These are phyloP conservation scores for Alsophila aescularia DNA, from an alignment of 2,888 invertebrate species.

Conservation along the genomic window DNA sequence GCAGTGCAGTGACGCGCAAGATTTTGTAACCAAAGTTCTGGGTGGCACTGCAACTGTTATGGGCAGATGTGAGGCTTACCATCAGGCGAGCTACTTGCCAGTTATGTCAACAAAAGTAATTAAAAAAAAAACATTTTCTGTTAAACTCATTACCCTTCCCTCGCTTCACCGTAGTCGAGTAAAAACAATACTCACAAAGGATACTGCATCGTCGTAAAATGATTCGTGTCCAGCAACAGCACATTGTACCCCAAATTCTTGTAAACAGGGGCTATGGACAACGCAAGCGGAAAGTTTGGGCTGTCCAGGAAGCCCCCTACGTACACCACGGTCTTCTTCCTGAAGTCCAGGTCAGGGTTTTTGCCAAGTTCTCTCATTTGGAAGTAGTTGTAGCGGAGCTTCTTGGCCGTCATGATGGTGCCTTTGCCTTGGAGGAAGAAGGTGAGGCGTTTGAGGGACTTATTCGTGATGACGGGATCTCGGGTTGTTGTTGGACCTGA, in stretches of 20 bases:
- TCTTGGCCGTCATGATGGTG: slow-evolving; percentile 28
- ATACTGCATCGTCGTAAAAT: slow-evolving; percentile 60
- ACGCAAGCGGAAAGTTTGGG: slow-evolving; percentile 47
- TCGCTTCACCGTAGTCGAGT: background rate
- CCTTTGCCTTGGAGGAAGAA: slow-evolving; percentile 50
- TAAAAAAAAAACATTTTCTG: too few species aligned
- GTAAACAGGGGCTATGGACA: slow-evolving; percentile 46
- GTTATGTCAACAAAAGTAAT: too few species aligned
- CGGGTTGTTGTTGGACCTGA: slow-evolving; percentile 63
- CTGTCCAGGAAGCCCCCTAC: slow-evolving; percentile 65
- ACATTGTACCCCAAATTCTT: slow-evolving; percentile 60
- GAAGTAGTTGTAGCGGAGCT: slow-evolving; percentile 58
- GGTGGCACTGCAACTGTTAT: too few species aligned
- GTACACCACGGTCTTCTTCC: slow-evolving; percentile 59
- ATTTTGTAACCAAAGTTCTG: too few species aligned
- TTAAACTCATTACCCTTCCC: too few species aligned
- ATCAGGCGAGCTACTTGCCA: too few species aligned
- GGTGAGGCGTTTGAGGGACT: slow-evolving; percentile 53
- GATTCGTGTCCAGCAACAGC: slow-evolving; percentile 54
- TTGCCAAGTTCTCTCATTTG: slow-evolving; percentile 45
- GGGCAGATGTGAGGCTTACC: too few species aligned
- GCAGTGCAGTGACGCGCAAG: too few species aligned
- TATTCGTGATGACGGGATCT: slow-evolving; percentile 53
- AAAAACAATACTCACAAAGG: slow-evolving; percentile 56
- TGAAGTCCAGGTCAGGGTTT: slow-evolving; percentile 51